Evolutionary conservation across 1,140 invertebrate genomes (phyloP).

Genomic region (Drosophila neocordata): DNA sequence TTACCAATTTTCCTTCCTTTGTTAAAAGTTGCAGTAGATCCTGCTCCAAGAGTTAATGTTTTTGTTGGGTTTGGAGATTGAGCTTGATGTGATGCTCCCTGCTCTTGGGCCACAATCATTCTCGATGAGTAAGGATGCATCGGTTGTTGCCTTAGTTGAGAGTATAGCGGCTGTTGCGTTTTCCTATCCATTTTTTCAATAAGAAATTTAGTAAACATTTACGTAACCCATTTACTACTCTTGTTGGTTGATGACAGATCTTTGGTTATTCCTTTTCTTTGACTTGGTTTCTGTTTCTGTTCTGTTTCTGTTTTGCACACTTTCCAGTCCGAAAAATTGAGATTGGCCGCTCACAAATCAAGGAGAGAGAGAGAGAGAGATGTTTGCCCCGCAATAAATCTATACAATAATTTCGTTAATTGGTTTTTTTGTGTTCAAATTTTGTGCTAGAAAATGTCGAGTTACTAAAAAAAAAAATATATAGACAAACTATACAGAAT

Average conservation of each 20-base stretch:
- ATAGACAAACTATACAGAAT: slow-evolving; percentile 41
- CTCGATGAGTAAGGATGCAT: background rate
- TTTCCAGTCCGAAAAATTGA: background rate
- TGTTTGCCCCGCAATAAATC: slow-evolving; percentile 23
- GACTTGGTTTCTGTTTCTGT: too few relatives aligned
- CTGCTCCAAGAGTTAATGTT: background rate
- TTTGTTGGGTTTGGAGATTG: too few relatives aligned
- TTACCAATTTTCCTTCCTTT: background rate
- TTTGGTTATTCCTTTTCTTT: too few relatives aligned
- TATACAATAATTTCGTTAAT: slow-evolving; percentile 70
- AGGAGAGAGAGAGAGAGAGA: too few relatives aligned
- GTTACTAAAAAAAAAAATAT: slow-evolving; percentile 55
- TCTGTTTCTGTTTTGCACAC: background rate
- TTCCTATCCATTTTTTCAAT: slow-evolving; percentile 64
- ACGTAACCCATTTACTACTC: slow-evolving; percentile 48
- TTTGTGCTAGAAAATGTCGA: slow-evolving; percentile 68
- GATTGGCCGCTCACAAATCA: slow-evolving; percentile 32
- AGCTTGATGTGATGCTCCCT: too few relatives aligned
- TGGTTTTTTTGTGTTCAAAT: slow-evolving; percentile 56
- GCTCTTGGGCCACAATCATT: background rate
- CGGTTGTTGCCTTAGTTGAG: slow-evolving; percentile 8
- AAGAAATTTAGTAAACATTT: slow-evolving; percentile 50
- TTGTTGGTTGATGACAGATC: too few relatives aligned
- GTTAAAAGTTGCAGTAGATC: background rate
- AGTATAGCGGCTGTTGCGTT: slow-evolving; percentile 16